A percentile compares a stretch with the other conserved stretches of the same genome.
Conservation (phyloP, 2,113 vertebrate genomes). For the Thryonomys swinderianus region DNA sequence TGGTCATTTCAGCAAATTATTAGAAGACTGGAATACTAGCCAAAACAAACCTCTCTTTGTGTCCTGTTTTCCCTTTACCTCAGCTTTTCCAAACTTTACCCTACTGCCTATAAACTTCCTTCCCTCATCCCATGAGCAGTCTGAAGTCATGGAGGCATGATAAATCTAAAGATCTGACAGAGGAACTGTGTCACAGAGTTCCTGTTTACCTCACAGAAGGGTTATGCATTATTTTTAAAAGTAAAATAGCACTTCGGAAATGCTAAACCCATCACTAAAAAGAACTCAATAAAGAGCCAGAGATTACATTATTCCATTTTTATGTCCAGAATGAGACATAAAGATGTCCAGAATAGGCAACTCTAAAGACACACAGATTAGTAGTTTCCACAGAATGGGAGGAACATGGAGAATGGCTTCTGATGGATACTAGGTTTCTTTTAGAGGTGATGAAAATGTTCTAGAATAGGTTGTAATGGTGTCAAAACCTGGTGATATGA, state of each 20-base stretch:
- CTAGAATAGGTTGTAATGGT: background rate
- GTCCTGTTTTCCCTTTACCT: slow-evolving; percentile 24
- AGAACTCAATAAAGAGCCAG: slow-evolving; percentile 27
- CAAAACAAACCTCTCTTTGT: background rate
- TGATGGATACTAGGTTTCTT: background rate
- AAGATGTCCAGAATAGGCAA: background rate
- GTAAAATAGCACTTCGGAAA: slow-evolving; percentile 29
- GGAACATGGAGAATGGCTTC: background rate
- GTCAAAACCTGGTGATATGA: background rate
- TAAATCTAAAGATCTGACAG: slow-evolving; percentile 55
- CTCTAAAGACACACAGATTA: slow-evolving; percentile 24
- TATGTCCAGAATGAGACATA: background rate
- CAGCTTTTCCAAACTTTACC: slow-evolving; percentile 41
- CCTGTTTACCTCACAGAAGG: slow-evolving; percentile 48
- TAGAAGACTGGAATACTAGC: background rate
- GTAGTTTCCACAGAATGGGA: background rate
- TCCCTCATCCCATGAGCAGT: slow-evolving; percentile 19
- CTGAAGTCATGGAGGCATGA: background rate
- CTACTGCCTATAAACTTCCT: background rate
- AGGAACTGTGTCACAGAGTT: slow-evolving; percentile 45
- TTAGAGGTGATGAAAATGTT: background rate
- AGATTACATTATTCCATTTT: slow-evolving; percentile 4
- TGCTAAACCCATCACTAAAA: slow-evolving; percentile 42
- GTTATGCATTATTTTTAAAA: slow-evolving; percentile 2
- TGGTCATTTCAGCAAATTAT: background rate